Evolutionary conservation across 2,888 invertebrate genomes (phyloP).

Genomic region (Hypomecis atomaria): DNA sequence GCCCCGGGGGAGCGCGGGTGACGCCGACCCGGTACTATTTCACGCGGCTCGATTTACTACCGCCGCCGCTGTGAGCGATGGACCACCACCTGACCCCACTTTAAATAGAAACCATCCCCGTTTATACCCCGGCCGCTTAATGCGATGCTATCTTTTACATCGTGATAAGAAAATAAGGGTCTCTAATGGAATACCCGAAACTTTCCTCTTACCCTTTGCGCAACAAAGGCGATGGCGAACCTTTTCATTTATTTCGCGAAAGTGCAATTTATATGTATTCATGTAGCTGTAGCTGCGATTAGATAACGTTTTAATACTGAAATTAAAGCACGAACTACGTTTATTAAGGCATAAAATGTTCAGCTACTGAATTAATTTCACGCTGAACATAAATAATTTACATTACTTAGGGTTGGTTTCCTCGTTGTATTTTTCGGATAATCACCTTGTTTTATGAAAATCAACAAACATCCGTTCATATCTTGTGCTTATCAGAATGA

Average conservation of each 20-base stretch:
- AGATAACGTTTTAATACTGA: constrained; percentile 5
- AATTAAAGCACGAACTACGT: neutral
- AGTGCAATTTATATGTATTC: constrained; percentile 29
- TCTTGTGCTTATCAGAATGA: neutral
- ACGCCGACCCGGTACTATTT: constrained; percentile 37
- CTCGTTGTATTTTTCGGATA: neutral
- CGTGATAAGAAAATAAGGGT: constrained; percentile 56
- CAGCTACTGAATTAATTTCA: constrained; percentile 13
- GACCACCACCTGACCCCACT: constrained; percentile 59
- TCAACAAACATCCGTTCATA: neutral
- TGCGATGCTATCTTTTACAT: constrained; percentile 75
- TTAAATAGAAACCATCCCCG: constrained; percentile 63
- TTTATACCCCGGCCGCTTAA: constrained; percentile 69
- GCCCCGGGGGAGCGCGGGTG: constrained; percentile 41
- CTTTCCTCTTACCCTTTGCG: constrained; percentile 36
- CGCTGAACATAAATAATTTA: constrained; percentile 6
- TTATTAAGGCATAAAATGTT: neutral
- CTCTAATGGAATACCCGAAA: constrained; percentile 44
- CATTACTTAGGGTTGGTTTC: constrained; percentile 8
- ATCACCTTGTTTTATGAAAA: neutral
- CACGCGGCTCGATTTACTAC: constrained; percentile 63
- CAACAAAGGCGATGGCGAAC: constrained; percentile 36
- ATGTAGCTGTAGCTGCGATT: constrained; percentile 3
- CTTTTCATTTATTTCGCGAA: constrained; percentile 29
- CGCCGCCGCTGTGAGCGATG: constrained; percentile 52